Evolutionary conservation across 2,113 vertebrate genomes (phyloP), one percentile per base, ranked within the genome.

Genomic region (Leucosticte australis): DNA sequence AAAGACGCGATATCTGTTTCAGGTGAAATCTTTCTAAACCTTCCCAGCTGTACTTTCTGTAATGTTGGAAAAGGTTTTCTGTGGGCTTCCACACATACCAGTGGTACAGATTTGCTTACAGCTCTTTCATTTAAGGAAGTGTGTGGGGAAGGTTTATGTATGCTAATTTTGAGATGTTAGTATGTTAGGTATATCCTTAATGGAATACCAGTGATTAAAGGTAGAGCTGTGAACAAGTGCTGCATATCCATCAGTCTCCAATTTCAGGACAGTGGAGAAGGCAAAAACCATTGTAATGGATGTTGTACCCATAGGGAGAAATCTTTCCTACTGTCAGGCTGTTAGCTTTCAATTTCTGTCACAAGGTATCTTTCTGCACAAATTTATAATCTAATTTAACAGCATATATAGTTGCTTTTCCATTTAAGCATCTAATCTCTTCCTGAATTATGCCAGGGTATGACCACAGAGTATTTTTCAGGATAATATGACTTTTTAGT

Each of bases 311-410:
- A 27, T 39, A 31, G 56, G 70, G 81, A 90, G 63, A 85, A 89
- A 71, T 94, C 27, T 33, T 84, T 81, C 69, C 30, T 73, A 15
- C 62, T 87, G 14, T 49, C n/a, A 65, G 70, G 57, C 57, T 76
- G 65, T 92, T 95, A 65, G 46, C 75, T 95, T 82, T 91, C 91
- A 37, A 53, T 92, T 94, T 78, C 65, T 90, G 75, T 83, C 79
- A 79, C 46, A 65, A 35, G 63, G 18, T 80, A 39, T 62, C 78
- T 79, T 91, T 94, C 50, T 65, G 42, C 49, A 84, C 42, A 87
- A 86, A 84, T 89, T 68, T 65, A 49, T 94, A 85, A 79, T 91
- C n/a, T 69, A 87, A 75, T 91, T 91, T 75, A 75, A 60, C 37
- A 85, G 55, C n/a, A 79, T 63, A 65, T 87, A 50, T 7, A 69